phyloP scores from a whole-genome alignment of 2,888 invertebrate genomes.

The Drosophila fulvimacula region DNA sequence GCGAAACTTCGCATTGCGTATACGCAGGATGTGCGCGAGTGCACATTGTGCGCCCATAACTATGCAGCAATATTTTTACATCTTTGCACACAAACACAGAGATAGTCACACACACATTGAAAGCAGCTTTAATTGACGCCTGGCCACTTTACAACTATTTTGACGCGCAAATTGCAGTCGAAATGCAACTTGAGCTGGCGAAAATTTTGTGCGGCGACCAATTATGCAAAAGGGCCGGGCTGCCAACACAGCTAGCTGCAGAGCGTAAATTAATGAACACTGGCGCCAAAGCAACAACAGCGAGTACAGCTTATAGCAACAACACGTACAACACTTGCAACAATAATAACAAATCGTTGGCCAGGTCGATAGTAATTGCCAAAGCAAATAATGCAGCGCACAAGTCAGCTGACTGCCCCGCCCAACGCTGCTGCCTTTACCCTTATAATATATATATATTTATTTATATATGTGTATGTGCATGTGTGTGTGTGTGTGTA shows the following conservation, averaged over 20 bases:
- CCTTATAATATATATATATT: slow-evolving; percentile 22
- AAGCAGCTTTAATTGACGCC: slow-evolving; percentile 63
- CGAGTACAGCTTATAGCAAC: slow-evolving; percentile 31
- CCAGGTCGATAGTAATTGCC: slow-evolving; percentile 74
- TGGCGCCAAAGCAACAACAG: slow-evolving; percentile 51
- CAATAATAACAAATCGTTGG: slow-evolving; percentile 76
- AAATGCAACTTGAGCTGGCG: slow-evolving; percentile 46
- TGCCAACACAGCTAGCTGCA: slow-evolving; percentile 13
- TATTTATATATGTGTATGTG: slow-evolving; percentile 1
- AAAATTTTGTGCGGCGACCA: slow-evolving; percentile 50
- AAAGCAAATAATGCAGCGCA: slow-evolving; percentile 61
- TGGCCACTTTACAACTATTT: slow-evolving; percentile 56
- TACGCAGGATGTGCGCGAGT: slow-evolving; percentile 67
- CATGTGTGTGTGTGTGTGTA: slow-evolving; percentile 1
- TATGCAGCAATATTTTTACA: slow-evolving; percentile 66
- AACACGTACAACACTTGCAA: slow-evolving; percentile 27
- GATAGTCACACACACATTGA: slow-evolving; percentile 1
- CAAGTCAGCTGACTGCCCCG: slow-evolving; percentile 39
- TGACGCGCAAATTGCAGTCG: slow-evolving; percentile 67
- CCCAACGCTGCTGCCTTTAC: neutral
- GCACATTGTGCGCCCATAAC: slow-evolving; percentile 63
- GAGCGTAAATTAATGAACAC: slow-evolving; percentile 71
- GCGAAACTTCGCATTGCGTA: slow-evolving; percentile 54
- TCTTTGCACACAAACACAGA: slow-evolving; percentile 27
- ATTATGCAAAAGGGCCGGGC: slow-evolving; percentile 49